Evolutionary conservation across 2,113 vertebrate species (phyloP).

Genomic region (Sakesphorus luctuosus): DNA sequence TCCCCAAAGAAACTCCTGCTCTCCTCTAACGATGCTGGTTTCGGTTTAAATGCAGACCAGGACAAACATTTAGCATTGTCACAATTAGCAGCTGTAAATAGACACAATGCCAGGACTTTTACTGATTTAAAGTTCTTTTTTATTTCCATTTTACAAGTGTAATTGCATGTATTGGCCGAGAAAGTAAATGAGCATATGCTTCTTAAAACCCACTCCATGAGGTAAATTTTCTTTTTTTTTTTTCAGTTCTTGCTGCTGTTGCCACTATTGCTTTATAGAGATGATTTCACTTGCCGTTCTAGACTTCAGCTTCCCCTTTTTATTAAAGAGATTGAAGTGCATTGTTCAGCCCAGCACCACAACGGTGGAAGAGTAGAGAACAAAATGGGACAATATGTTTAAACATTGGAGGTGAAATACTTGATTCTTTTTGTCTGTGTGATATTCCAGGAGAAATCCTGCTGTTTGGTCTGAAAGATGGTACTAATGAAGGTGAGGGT

Average conservation of each 20-base stretch:
- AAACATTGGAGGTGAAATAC: background rate
- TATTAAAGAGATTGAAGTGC: background rate
- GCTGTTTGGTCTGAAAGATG: background rate
- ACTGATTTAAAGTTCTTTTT: background rate
- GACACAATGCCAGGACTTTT: background rate
- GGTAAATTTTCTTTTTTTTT: background rate
- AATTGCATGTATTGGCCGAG: background rate
- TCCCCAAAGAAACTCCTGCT: background rate
- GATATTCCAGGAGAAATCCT: background rate
- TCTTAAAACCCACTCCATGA: background rate
- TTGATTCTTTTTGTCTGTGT: background rate
- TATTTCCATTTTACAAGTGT: background rate
- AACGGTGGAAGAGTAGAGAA: background rate
- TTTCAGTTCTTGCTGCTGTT: background rate
- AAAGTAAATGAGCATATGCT: background rate
- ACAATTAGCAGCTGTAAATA: background rate
- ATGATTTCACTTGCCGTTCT: background rate
- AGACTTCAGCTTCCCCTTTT: background rate
- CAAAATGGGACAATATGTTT: background rate
- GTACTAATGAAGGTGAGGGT: background rate
- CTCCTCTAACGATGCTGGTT: background rate
- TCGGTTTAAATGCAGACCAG: background rate
- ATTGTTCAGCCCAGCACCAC: background rate
- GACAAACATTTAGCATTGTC: background rate
- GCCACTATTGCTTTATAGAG: background rate